Evolutionary conservation across 2,888 invertebrate genomes (phyloP).

Genomic region (Sphaeridia pumilis): DNA sequence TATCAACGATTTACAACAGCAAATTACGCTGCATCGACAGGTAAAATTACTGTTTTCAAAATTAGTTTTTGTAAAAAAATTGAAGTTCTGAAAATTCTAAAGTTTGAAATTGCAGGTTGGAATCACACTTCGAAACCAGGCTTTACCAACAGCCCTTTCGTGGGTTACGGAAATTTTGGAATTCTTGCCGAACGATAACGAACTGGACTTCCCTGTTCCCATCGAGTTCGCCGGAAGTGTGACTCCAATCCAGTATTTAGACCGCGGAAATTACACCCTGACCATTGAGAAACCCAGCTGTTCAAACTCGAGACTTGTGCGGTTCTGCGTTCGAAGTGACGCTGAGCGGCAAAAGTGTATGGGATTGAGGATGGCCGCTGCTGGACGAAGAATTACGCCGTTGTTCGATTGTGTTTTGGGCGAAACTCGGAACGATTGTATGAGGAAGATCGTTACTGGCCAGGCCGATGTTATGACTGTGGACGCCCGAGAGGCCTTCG

Average conservation of each 20-base stretch:
- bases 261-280: slow-evolving; percentile 39
- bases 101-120: slow-evolving; percentile 5
- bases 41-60: slow-evolving; percentile 2
- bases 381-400: slow-evolving; percentile 66
- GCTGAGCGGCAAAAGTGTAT: slow-evolving; percentile 63
- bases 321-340: slow-evolving; percentile 55
- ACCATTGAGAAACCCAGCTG: slow-evolving; percentile 40
- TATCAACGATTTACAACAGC: slow-evolving; percentile 33
- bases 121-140: slow-evolving; percentile 1
- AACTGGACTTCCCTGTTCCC: slow-evolving; percentile 32
- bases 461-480: slow-evolving; percentile 60
- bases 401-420: slow-evolving; percentile 62
- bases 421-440: slow-evolving; percentile 53
- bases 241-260: slow-evolving; percentile 31
- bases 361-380: slow-evolving; percentile 56
- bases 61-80: background rate
- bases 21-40: slow-evolving; percentile 30
- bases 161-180: slow-evolving; percentile 32
- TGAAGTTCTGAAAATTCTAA: no score
- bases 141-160: slow-evolving; percentile 16
- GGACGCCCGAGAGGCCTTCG: slow-evolving; percentile 57
- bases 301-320: slow-evolving; percentile 38
- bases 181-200: slow-evolving; percentile 19
- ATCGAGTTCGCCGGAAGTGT: slow-evolving; percentile 25
- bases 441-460: slow-evolving; percentile 52